phyloP scores from a whole-genome alignment of 2,797 vertebrate species.

The Phoxinus dragarum region DNA sequence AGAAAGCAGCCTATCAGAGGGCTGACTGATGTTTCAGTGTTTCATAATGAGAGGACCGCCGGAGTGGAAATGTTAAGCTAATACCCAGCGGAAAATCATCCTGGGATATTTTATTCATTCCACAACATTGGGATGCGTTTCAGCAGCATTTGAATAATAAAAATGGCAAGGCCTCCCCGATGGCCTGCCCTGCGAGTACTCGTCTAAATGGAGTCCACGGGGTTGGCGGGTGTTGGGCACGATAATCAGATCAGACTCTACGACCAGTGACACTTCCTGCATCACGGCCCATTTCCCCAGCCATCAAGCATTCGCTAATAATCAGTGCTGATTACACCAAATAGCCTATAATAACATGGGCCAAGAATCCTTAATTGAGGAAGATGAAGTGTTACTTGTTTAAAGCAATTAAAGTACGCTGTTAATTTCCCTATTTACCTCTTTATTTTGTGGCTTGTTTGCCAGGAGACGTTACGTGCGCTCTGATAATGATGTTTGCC shows the following conservation, averaged over 20 bases:
- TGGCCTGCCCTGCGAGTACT: conserved; percentile 37
- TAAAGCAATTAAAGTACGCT: conserved; percentile 45
- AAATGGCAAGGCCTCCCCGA: conserved; percentile 52
- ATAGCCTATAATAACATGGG: conserved; percentile 53
- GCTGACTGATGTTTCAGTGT: conserved; percentile 52
- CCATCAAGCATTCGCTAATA: conserved; percentile 54
- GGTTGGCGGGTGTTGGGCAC: not conserved
- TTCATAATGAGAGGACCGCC: conserved; percentile 48
- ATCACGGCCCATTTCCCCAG: conserved; percentile 53
- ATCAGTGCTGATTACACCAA: conserved; percentile 55
- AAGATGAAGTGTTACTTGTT: conserved; percentile 59
- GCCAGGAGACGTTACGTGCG: conserved; percentile 44
- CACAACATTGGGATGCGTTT: conserved; percentile 58
- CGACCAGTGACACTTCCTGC: conserved; percentile 28
- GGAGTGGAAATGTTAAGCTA: conserved; percentile 56
- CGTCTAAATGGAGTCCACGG: conserved; percentile 49
- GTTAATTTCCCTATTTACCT: conserved; percentile 53
- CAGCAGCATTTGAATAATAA: conserved; percentile 60
- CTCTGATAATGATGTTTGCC: conserved; percentile 49
- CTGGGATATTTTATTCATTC: conserved; percentile 59
- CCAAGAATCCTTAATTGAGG: conserved; percentile 58
- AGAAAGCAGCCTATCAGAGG: conserved; percentile 28
- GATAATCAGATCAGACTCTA: conserved; percentile 48
- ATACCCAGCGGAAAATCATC: conserved; percentile 51
- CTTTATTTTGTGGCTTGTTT: conserved; percentile 51